Conservation (phyloP, 2,888 invertebrate genomes). For the Zonitis immaculata region DNA sequence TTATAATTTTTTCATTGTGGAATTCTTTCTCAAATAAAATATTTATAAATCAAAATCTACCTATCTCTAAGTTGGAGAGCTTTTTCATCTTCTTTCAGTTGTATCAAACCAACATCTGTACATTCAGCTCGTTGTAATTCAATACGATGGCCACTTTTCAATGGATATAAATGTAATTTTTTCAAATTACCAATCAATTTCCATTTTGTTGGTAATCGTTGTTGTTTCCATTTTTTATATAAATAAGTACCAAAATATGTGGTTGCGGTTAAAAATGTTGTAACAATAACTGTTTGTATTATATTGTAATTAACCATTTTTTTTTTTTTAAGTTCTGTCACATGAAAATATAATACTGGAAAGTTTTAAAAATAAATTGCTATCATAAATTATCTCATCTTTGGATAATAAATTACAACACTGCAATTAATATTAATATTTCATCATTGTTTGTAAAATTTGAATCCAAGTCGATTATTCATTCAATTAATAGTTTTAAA, state of each 20-base stretch:
- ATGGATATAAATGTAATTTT: constrained; percentile 42
- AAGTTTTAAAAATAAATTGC: too few species aligned
- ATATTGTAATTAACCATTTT: constrained; percentile 24
- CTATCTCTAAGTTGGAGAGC: constrained; percentile 37
- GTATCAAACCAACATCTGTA: constrained; percentile 38
- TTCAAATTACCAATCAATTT: constrained; percentile 39
- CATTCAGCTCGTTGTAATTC: constrained; percentile 39
- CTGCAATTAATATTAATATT: too few species aligned
- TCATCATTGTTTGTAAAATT: too few species aligned
- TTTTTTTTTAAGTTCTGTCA: too few species aligned
- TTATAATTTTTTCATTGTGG: too few species aligned
- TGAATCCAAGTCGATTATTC: too few species aligned
- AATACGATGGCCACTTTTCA: constrained; percentile 44
- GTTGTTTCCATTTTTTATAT: constrained; percentile 32
- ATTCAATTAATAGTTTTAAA: too few species aligned
- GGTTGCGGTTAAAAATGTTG: constrained; percentile 27
- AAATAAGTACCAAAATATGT: constrained; percentile 27
- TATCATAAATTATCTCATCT: too few species aligned
- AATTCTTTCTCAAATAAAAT: too few species aligned
- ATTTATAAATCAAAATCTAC: too few species aligned
- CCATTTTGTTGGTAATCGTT: constrained; percentile 40
- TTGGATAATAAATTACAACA: too few species aligned
- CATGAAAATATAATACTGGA: too few species aligned
- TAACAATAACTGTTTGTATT: constrained; percentile 16
- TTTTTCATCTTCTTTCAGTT: constrained; percentile 29